Conservation (phyloP, 2,113 vertebrate species). For the Cephalopholis sonnerati region DNA sequence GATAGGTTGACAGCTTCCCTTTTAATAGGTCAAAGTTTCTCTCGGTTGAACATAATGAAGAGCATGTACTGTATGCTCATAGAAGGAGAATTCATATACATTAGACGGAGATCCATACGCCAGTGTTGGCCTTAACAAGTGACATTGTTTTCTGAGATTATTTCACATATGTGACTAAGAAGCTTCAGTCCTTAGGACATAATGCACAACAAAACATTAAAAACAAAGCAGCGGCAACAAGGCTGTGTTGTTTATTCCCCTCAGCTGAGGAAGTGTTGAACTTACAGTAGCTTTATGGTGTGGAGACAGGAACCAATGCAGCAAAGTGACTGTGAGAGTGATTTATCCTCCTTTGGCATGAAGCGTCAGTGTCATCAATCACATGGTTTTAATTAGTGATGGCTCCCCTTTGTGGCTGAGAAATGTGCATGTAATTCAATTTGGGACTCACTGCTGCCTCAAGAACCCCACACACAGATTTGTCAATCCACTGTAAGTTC, state of each 20-base stretch:
- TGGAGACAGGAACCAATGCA: constrained; percentile 79
- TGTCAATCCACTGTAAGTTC: constrained; percentile 76
- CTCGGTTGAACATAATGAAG: constrained; percentile 60
- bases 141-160: constrained; percentile 55
- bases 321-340: constrained; percentile 80
- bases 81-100: constrained; percentile 54
- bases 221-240: neutral
- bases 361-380: constrained; percentile 85
- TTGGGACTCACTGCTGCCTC: constrained; percentile 80
- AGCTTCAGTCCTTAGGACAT: constrained; percentile 25
- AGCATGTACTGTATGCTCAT: constrained; percentile 60
- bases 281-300: constrained; percentile 71
- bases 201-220: constrained; percentile 38
- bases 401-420: constrained; percentile 85
- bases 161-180: constrained; percentile 39
- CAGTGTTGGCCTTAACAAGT: constrained; percentile 42
- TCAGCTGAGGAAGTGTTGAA: constrained; percentile 73
- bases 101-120: constrained; percentile 31
- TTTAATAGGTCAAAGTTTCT: constrained; percentile 77
- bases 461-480: constrained; percentile 76
- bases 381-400: constrained; percentile 87
- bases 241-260: constrained; percentile 26
- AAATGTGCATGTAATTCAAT: constrained; percentile 89
- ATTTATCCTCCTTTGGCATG: constrained; percentile 79
- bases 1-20: constrained; percentile 74